Evolutionary conservation across 2,113 vertebrate genomes (phyloP).

Genomic region (Lota lota): DNA sequence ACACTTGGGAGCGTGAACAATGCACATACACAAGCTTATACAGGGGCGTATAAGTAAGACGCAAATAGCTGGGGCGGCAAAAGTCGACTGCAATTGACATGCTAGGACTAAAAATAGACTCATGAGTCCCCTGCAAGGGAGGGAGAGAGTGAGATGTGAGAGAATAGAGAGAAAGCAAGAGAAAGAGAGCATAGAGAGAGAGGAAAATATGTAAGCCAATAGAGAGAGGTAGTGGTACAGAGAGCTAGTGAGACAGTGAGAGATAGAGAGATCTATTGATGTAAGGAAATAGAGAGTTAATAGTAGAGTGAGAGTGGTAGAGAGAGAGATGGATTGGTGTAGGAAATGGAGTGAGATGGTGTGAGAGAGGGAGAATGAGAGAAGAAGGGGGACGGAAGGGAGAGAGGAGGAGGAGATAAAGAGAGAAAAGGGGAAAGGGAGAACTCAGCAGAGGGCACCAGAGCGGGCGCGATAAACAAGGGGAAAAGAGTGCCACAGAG

Average conservation of each 20-base stretch:
- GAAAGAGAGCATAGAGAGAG: slow-evolving; percentile 6
- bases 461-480: slow-evolving; percentile 17
- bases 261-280: background rate
- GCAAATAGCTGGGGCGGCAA: slow-evolving; percentile 22
- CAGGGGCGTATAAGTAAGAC: slow-evolving; percentile 21
- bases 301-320: slow-evolving; percentile 7
- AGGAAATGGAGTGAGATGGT: no score
- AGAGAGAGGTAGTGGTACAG: slow-evolving; percentile 6
- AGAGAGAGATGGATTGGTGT: background rate
- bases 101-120: slow-evolving; percentile 38
- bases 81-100: slow-evolving; percentile 23
- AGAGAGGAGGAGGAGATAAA: background rate
- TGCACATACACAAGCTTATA: background rate
- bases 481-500: slow-evolving; percentile 11
- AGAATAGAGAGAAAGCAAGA: slow-evolving; percentile 4
- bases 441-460: slow-evolving; percentile 16
- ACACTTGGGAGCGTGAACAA: background rate
- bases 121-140: slow-evolving; percentile 23
- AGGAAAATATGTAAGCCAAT: background rate
- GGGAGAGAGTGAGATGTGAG: slow-evolving; percentile 3
- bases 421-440: background rate
- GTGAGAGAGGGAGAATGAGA: background rate
- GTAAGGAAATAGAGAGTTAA: background rate
- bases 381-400: background rate
- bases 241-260: slow-evolving; percentile 2